Base-by-base conservation (phyloP, 2,888 invertebrate genomes). In the Oasisia sp. region DNA sequence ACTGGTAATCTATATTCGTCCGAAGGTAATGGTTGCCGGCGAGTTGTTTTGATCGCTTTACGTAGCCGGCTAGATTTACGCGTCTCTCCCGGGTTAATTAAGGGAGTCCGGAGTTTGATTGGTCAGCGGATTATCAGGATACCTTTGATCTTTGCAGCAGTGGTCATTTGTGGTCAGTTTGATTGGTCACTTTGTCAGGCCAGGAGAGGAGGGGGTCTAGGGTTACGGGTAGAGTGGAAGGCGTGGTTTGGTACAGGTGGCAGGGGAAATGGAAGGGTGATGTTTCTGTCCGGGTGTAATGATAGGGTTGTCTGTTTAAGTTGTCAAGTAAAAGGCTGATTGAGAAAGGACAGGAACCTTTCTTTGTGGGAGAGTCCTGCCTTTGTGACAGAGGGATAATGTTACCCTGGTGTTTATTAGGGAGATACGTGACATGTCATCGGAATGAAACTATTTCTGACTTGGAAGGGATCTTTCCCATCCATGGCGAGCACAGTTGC, bases 101-200 rank as follows among this genome's bases (percentile, higher is more conserved):
- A 2, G n/a, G n/a, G 50, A 50, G 14, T 50, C 50, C 50, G 74
- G 74, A 27, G 74, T 74, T 74, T 19, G 74, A 74, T 74, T 74
- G 27, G n/a, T n/a, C 74, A 27, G 74, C 27, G 74, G 74, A 19
- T 74, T 74, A 74, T 74, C 74, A 74, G 2, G 7, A 74, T 74
- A 74, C 74, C 74, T 74, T 74, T 74, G 74, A 74, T 74, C 74
- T 74, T 74, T 74, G 74, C 50, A 74, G 74, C 74, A 74, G 74
- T 74, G 74, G 74, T 74, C 7, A 74, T 74, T 74, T 74, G 74
- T 74, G 74, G 74, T 74, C 74, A 74, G 74, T 74, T 19, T 19
- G 19, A 56, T 14, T 56, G 56, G 56, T 56, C 56, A 56, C 56
- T 56, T 38, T 50, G 50, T 74, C 19, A 74, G 74, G 74, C 5